Conservation (phyloP, 2,113 vertebrate species). For the Otolemur garnettii region DNA sequence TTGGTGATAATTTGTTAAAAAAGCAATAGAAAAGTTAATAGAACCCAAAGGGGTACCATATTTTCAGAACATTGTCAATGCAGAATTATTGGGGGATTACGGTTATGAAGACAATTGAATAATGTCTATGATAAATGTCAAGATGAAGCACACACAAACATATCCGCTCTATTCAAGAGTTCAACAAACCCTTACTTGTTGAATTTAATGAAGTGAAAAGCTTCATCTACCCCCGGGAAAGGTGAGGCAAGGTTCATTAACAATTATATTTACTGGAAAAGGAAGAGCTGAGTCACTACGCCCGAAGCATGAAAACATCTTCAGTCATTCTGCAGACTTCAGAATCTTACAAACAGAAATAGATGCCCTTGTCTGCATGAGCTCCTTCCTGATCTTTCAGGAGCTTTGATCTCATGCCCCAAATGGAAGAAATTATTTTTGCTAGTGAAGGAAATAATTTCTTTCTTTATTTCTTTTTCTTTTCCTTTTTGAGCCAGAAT, state of each 20-base stretch:
- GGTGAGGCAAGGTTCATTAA: background rate
- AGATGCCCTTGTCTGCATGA: background rate
- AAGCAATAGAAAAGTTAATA: background rate
- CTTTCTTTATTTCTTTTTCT: no score
- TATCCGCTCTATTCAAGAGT: background rate
- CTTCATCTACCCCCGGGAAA: constrained; percentile 5
- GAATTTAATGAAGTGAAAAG: constrained; percentile 46
- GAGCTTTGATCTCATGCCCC: background rate
- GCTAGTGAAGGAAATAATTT: constrained; percentile 33
- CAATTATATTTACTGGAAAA: constrained; percentile 17
- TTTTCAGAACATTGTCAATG: constrained; percentile 10
- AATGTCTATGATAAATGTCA: constrained; percentile 40
- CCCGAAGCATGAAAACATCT: background rate
- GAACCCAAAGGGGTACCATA: background rate
- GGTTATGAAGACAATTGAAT: background rate
- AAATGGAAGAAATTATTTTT: background rate
- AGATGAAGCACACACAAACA: background rate
- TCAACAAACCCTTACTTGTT: constrained; percentile 9
- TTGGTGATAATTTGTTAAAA: background rate
- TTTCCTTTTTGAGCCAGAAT: no score
- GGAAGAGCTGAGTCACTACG: constrained; percentile 28
- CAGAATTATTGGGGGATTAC: background rate
- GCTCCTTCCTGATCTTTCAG: background rate
- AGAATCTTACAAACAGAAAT: constrained; percentile 29
- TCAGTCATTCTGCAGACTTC: background rate